Base-by-base conservation (phyloP, 1,140 invertebrate species). In the Zaprionus capensis region DNA sequence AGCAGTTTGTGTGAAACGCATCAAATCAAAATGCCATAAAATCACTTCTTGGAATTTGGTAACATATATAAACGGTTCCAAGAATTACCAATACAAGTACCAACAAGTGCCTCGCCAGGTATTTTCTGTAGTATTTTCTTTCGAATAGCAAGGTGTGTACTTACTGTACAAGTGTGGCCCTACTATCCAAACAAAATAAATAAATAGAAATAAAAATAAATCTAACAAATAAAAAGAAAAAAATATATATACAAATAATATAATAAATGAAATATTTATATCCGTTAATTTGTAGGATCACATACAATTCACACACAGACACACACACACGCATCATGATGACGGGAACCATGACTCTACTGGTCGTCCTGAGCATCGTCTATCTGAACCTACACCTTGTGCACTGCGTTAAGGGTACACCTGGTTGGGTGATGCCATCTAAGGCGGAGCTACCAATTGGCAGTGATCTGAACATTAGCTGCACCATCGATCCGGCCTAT, bases 1-100 rank as follows among this genome's bases (percentile, higher is more conserved):
- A 53, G 11, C 20, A 44, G 65, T 57, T 34, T 17, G 44, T 66
- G 51, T 58, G 31, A 53, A 59, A 34, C 58, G 68, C 28, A 38
- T 28, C 20, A 38, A 72, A 77, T 62, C 74, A 72, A 84, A 80
- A 88, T 90, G 85, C 78, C 78, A 90, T 88, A 84, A 71, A 84
- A 80, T 67, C 69, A 78, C 28, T 88, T 88, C 84, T 80, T 76
- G 84, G 84, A 88, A 88, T 81, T 81, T 64, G 74, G 68, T 71
- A 79, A 76, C 81, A 78, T 76, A 82, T 76, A 88, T 88, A 87
- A 88, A 88, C 85, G 77, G 81, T 88, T 86, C 78, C 69, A 58
- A 88, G 84, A 88, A 88, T 80, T 90, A 87, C 84, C 75, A 87
- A 83, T 87, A 87, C 83, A 68, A 68, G 53, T 78, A 82, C 80